Percentiles rank a stretch among this genome's conserved stretches.
These are phyloP conservation scores for Hippocampus mohnikei DNA, from an alignment of 2,113 vertebrate species.

Conservation along the genomic window DNA sequence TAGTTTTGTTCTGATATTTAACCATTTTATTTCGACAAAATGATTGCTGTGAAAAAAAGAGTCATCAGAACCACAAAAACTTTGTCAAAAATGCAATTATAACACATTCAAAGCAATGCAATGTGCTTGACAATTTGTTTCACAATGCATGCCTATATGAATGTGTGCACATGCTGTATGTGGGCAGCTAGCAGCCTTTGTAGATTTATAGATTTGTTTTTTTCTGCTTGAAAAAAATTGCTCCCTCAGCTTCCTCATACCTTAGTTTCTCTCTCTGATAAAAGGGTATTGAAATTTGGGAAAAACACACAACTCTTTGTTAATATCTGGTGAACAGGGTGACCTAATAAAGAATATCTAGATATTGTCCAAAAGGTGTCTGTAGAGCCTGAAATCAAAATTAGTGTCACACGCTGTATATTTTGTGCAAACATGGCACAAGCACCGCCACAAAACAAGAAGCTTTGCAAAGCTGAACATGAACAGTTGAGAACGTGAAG, in stretches of 20 bases:
- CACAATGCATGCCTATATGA: too few species aligned
- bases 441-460: constrained; percentile 3
- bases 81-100: too few species aligned
- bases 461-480: constrained; percentile 15
- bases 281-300: constrained; percentile 48
- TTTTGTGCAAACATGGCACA: neutral
- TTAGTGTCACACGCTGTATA: neutral
- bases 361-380: constrained; percentile 29
- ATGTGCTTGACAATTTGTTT: neutral
- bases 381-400: constrained; percentile 17
- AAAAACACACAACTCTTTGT: constrained; percentile 46
- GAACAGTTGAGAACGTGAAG: constrained; percentile 28
- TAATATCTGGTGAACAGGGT: constrained; percentile 26
- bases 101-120: neutral
- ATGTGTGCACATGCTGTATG: neutral
- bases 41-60: too few species aligned
- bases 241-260: constrained; percentile 14
- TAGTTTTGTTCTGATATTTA: too few species aligned
- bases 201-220: too few species aligned
- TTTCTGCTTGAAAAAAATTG: neutral
- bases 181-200: too few species aligned
- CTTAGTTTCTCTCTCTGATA: constrained; percentile 36
- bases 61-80: too few species aligned
- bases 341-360: constrained; percentile 21
- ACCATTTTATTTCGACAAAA: too few species aligned